Base-by-base conservation (phyloP, 2,888 invertebrate species). In the Neoitamus cyanurus region DNA sequence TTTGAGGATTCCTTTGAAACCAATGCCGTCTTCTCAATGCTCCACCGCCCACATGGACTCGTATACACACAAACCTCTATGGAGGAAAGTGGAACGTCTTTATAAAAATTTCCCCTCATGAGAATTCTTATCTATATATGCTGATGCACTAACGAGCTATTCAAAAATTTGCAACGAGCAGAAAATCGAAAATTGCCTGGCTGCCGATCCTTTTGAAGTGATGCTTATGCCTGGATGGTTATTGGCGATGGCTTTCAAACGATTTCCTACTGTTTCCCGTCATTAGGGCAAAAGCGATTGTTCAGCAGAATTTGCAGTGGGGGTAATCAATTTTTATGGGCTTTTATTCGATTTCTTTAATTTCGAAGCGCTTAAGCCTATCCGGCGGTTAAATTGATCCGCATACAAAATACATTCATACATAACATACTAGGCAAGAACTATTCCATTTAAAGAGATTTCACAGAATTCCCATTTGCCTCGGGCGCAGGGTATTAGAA, bases 81-180 rank as follows among this genome's bases (percentile, higher is more conserved):
- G 3, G 25, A 58, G 9, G 58, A 58, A 58, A 58, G 58, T 58
- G 2, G 58, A 9, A 58, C 58, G 58, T 58, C 58, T 58, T 58
- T 58, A 58, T 58, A 58, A 58, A 58, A 58, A 58, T 58, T 58
- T 58, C 58, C 58, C 58, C 58, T 58, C 58, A 58, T 58, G 58
- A 58, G 20, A 58, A 58, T 58, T 58, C 58, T 58, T 58, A 58
- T 58, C 58, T 58, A 58, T 58, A 58, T 58, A 58, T 58, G 58
- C 58, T 58, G 58, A 58, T 58, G 58, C 58, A 58, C 58, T 58
- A 58, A 58, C 58, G 58, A 58, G 58, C 58, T 58, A 58, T 58
- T 58, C 58, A 58, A 58, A 58, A 58, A 58, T 58, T 58, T 58
- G 58, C 58, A 58, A 58, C 20, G 58, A 58, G 58, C 58, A 58